Percentiles rank a stretch among this genome's conserved stretches.
Evolutionary conservation across 2,888 invertebrate genomes (phyloP).

Genomic region (Argyresthia albistria): DNA sequence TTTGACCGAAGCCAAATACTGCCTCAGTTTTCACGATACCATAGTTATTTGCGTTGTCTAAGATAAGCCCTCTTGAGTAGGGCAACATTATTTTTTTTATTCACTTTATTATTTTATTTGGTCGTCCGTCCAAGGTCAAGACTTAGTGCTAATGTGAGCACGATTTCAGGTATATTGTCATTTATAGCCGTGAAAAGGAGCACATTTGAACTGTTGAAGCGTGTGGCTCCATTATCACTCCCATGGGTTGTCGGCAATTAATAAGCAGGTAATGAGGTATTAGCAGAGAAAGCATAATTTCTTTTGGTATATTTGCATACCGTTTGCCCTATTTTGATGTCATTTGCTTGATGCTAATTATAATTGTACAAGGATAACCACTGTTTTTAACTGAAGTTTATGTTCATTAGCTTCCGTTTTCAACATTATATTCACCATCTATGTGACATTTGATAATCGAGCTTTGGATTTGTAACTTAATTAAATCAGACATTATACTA

Average conservation of each 20-base stretch:
- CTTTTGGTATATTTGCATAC: not conserved
- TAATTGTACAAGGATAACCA: no score
- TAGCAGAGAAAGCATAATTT: not conserved
- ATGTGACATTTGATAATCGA: no score
- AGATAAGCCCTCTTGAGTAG: constrained; percentile 35
- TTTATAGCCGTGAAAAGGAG: not conserved
- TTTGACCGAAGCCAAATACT: constrained; percentile 34
- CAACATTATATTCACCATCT: no score
- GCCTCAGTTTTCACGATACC: constrained; percentile 50
- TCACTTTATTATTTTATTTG: not conserved
- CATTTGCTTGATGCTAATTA: no score
- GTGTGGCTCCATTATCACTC: not conserved
- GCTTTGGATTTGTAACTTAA: no score
- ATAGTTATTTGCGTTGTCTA: constrained; percentile 41
- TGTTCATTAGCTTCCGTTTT: no score
- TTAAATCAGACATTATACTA: no score
- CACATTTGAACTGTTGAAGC: not conserved
- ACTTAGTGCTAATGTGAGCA: not conserved
- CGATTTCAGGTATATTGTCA: not conserved
- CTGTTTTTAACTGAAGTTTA: no score
- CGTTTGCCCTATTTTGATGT: no score
- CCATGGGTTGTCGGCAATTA: no score
- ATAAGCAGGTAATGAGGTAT: not conserved
- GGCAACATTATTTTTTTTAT: constrained; percentile 29
- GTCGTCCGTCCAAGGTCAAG: not conserved